Conservation (phyloP, 2,797 vertebrate genomes). For the Oryzias sinensis region DNA sequence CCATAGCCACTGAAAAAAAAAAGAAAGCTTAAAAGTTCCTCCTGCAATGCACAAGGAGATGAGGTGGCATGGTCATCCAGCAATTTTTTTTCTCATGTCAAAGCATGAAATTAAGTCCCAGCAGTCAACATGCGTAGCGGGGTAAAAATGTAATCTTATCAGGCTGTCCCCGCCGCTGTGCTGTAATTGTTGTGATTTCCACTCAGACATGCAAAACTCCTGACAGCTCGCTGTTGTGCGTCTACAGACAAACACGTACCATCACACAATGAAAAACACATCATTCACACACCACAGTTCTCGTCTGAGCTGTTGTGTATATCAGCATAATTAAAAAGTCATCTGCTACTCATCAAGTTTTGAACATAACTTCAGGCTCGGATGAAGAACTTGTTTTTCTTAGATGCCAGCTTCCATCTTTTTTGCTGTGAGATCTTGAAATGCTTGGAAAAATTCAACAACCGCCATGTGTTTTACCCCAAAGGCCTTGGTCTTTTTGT, state of each 20-base stretch:
- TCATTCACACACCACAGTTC: no score
- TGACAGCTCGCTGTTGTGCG: conserved; percentile 13
- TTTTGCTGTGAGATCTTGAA: no score
- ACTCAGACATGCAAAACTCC: conserved; percentile 16
- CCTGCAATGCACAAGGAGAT: conserved; percentile 16
- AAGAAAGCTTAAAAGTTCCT: conserved; percentile 40
- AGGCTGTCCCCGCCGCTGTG: background rate
- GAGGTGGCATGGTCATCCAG: background rate
- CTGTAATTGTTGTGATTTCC: conserved; percentile 20
- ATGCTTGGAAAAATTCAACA: no score
- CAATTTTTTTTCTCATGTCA: background rate
- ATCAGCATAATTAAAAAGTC: no score
- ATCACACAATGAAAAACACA: background rate
- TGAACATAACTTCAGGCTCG: no score
- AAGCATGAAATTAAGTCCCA: conserved; percentile 21
- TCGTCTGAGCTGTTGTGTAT: conserved; percentile 1
- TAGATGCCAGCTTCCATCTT: no score
- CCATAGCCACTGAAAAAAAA: conserved; percentile 48
- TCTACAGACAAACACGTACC: conserved; percentile 5
- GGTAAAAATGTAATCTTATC: conserved; percentile 17
- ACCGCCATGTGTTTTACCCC: no score
- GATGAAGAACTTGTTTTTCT: no score
- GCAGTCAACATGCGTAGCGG: conserved; percentile 10
- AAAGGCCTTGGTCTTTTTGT: no score
- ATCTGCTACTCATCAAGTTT: no score